These are phyloP conservation scores for Echeneis naucrates DNA, from an alignment of 2,797 vertebrate species.

Conservation along the genomic window DNA sequence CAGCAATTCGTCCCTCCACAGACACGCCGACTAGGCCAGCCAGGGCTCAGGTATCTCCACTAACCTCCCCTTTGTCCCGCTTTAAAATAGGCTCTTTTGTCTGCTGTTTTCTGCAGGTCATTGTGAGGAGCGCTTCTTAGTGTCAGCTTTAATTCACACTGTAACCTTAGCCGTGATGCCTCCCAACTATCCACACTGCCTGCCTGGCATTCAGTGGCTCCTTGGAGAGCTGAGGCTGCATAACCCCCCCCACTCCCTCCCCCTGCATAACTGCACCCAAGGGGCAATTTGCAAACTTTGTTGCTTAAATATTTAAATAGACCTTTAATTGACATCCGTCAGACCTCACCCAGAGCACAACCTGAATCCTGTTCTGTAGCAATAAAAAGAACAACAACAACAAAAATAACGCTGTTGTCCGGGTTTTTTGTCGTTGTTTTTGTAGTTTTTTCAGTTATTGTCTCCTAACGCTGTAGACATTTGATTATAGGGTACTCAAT, in stretches of 20 bases:
- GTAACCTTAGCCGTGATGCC: constrained; percentile 88
- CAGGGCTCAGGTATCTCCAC: constrained; percentile 85
- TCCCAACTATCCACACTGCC: constrained; percentile 80
- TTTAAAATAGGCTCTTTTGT: constrained; percentile 90
- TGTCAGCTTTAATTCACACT: constrained; percentile 92
- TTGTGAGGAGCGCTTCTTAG: constrained; percentile 91
- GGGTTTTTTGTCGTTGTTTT: too few species aligned
- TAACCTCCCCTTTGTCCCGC: constrained; percentile 89
- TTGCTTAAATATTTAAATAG: constrained; percentile 88
- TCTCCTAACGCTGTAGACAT: constrained; percentile 13
- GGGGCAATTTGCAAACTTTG: constrained; percentile 84
- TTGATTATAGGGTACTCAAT: constrained; percentile 2
- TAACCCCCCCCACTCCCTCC: constrained; percentile 48
- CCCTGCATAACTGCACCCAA: constrained; percentile 79
- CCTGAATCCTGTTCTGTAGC: constrained; percentile 52
- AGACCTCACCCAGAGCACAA: constrained; percentile 67
- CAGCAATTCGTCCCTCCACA: constrained; percentile 73
- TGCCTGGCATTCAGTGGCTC: constrained; percentile 82
- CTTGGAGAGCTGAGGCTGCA: constrained; percentile 84
- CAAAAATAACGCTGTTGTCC: constrained; percentile 35
- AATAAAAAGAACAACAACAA: too few species aligned
- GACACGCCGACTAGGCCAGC: constrained; percentile 82
- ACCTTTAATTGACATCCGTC: constrained; percentile 78
- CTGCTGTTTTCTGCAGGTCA: constrained; percentile 87
- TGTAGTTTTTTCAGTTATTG: constrained; percentile 30